Evolutionary conservation across 2,797 vertebrate genomes (phyloP).

Genomic region (Sphenopsis melanotis): DNA sequence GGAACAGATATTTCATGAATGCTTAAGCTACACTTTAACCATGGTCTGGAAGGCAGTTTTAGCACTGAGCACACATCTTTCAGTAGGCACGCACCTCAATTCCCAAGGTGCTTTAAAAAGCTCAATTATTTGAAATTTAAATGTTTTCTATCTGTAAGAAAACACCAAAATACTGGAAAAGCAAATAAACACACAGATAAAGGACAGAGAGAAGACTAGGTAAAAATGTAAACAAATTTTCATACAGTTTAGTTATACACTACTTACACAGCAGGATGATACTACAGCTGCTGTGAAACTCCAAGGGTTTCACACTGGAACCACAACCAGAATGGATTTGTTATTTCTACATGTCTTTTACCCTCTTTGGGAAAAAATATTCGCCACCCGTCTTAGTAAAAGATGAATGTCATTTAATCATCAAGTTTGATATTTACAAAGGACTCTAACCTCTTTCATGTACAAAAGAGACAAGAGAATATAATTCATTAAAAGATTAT

Average conservation of each 20-base stretch:
- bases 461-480: slow-evolving; percentile 19
- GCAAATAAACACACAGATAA: background rate
- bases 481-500: background rate
- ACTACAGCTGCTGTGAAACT: background rate
- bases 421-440: slow-evolving; percentile 3
- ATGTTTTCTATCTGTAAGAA: background rate
- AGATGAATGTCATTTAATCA: slow-evolving; percentile 2
- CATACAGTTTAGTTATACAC: background rate
- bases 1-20: background rate
- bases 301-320: background rate
- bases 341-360: background rate
- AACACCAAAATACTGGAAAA: background rate
- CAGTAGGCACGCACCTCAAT: background rate
- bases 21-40: background rate
- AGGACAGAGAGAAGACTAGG: background rate
- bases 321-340: background rate
- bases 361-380: background rate
- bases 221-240: background rate
- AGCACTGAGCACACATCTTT: background rate
- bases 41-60: background rate
- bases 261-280: background rate
- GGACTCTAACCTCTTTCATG: background rate
- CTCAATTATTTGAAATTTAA: background rate
- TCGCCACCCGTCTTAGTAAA: background rate
- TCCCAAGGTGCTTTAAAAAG: background rate